Percentiles rank a stretch among this genome's conserved stretches.
Evolutionary conservation across 2,888 invertebrate genomes (phyloP).

Genomic region (Hololepta plana): DNA sequence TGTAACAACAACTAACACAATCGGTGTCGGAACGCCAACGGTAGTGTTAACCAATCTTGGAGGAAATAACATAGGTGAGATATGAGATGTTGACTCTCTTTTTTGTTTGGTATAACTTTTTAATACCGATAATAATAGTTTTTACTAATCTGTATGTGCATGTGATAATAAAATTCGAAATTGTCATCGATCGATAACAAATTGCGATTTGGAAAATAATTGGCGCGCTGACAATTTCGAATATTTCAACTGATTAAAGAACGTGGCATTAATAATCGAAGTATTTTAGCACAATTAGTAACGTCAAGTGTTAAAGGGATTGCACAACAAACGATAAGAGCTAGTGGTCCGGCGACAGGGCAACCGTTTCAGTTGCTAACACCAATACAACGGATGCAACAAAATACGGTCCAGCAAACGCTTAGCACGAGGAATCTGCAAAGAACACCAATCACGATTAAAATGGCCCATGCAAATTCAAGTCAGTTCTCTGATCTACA

Average conservation of each 20-base stretch:
- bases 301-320: conserved; percentile 43
- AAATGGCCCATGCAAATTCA: too few species aligned
- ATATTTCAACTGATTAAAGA: too few species aligned
- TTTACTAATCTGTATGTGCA: neutral
- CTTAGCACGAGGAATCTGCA: conserved; percentile 19
- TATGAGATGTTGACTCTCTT: conserved; percentile 2
- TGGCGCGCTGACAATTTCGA: neutral
- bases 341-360: conserved; percentile 14
- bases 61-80: conserved; percentile 21
- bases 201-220: conserved; percentile 1
- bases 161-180: conserved; percentile 3
- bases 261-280: too few species aligned
- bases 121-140: neutral
- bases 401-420: conserved; percentile 17
- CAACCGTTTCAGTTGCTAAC: conserved; percentile 24
- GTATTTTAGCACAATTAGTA: conserved; percentile 42
- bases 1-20: conserved; percentile 15
- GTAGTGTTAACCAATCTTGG: conserved; percentile 22
- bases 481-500: too few species aligned
- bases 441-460: conserved; percentile 25
- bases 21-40: conserved; percentile 17
- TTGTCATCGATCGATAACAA: neutral
- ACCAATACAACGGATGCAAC: too few species aligned
- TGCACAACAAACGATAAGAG: conserved; percentile 20
- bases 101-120: neutral